Conservation (phyloP, 2,797 vertebrate genomes). For the Pterois miles region DNA sequence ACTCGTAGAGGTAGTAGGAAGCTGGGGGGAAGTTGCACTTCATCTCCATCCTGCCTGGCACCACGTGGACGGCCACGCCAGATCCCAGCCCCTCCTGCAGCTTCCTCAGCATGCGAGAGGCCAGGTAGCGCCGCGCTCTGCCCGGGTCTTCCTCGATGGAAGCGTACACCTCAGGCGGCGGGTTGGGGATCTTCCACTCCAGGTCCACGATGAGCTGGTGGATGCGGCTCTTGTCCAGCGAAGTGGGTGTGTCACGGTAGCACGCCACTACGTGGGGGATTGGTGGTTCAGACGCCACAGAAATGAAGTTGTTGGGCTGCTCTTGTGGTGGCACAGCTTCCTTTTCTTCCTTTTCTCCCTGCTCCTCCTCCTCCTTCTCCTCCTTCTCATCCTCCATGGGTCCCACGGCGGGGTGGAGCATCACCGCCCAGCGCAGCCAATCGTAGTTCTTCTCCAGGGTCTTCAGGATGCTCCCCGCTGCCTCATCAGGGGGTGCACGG, state of each 20-base stretch:
- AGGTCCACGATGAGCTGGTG: slow-evolving; percentile 83
- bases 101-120: slow-evolving; percentile 80
- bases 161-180: slow-evolving; percentile 80
- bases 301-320: slow-evolving; percentile 63
- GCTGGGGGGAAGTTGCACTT: slow-evolving; percentile 79
- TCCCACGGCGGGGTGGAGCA: slow-evolving; percentile 70
- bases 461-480: slow-evolving; percentile 66
- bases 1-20: slow-evolving; percentile 81
- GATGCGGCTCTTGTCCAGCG: slow-evolving; percentile 79
- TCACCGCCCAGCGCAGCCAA: slow-evolving; percentile 84
- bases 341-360: slow-evolving; percentile 30
- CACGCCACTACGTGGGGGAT: slow-evolving; percentile 75
- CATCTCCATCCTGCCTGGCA: slow-evolving; percentile 81
- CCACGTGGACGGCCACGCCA: slow-evolving; percentile 77
- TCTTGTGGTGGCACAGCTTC: background rate
- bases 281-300: slow-evolving; percentile 60
- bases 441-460: slow-evolving; percentile 81
- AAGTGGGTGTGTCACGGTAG: slow-evolving; percentile 74
- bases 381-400: slow-evolving; percentile 41
- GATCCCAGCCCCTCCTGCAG: slow-evolving; percentile 77
- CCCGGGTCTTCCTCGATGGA: slow-evolving; percentile 79
- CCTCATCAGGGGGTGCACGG: slow-evolving; percentile 64
- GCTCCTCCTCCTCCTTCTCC: slow-evolving; percentile 16
- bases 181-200: slow-evolving; percentile 85
- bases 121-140: slow-evolving; percentile 77